A percentile compares a stretch with the other conserved stretches of the same genome.
phyloP scores from a whole-genome alignment of 2,797 vertebrate genomes.

The Lagorchestes hirsutus region DNA sequence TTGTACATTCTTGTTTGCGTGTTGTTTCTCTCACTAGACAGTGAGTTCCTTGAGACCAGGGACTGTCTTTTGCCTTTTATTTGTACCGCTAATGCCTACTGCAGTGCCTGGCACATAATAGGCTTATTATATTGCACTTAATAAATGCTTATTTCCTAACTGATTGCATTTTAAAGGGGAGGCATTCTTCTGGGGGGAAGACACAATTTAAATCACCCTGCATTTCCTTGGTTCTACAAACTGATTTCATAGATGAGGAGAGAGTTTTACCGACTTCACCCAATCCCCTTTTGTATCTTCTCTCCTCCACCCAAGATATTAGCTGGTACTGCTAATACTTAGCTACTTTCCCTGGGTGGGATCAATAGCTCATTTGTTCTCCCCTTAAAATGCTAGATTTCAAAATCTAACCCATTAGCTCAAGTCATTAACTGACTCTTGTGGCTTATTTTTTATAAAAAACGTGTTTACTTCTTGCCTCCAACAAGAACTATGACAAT shows the following conservation, averaged over 20 bases:
- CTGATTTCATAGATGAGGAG: background rate
- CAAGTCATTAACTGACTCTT: background rate
- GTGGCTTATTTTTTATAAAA: background rate
- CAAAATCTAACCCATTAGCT: background rate
- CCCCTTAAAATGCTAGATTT: background rate
- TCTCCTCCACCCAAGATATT: background rate
- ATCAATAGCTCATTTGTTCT: background rate
- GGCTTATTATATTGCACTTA: background rate
- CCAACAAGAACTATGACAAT: background rate
- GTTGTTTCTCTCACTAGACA: background rate
- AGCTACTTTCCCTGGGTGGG: background rate
- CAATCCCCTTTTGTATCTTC: background rate
- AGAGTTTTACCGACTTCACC: background rate
- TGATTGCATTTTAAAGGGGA: background rate
- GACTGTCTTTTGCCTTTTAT: background rate
- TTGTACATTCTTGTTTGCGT: background rate
- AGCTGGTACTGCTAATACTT: background rate
- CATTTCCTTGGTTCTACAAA: background rate
- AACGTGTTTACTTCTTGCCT: slow-evolving; percentile 2
- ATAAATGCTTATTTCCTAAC: background rate
- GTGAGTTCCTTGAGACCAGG: background rate
- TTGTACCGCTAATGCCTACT: background rate
- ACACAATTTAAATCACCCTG: accelerated
- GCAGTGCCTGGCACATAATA: background rate
- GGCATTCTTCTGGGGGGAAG: background rate